Conservation (phyloP, 2,888 invertebrate genomes). For the Crioceris asparagi region DNA sequence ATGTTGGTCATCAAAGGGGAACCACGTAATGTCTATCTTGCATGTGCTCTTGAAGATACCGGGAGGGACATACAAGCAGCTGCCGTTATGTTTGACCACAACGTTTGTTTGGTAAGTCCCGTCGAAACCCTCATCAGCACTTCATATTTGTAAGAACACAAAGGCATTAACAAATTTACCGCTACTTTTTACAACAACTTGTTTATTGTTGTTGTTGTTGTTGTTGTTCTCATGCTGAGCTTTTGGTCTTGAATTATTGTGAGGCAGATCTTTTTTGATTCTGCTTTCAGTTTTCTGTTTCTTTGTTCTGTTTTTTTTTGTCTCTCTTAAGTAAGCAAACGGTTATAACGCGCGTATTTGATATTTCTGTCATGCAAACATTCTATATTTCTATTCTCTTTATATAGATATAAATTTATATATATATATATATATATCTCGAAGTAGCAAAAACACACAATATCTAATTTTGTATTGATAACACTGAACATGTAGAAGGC, state of each 20-base stretch:
- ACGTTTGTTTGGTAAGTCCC: slow-evolving; percentile 99
- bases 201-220: too few relatives aligned
- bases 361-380: too few relatives aligned
- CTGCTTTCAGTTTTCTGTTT: slow-evolving; percentile 1
- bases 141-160: slow-evolving; percentile 45
- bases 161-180: slow-evolving; percentile 13
- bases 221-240: slow-evolving; percentile 6
- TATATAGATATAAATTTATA: too few relatives aligned
- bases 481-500: too few relatives aligned
- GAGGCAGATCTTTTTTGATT: slow-evolving; percentile 8
- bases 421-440: too few relatives aligned
- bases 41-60: slow-evolving; percentile 99
- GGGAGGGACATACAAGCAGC: slow-evolving; percentile 98
- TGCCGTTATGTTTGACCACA: slow-evolving; percentile 96
- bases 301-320: too few relatives aligned
- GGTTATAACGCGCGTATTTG: too few relatives aligned
- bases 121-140: slow-evolving; percentile 99
- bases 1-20: slow-evolving; percentile 99
- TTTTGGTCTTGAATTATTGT: slow-evolving; percentile 7
- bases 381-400: too few relatives aligned
- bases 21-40: slow-evolving; percentile 99
- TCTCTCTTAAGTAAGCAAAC: too few relatives aligned
- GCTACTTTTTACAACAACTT: not conserved
- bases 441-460: too few relatives aligned
- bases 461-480: too few relatives aligned